Conservation (phyloP, 2,888 invertebrate species). For the Magallana nippona region DNA sequence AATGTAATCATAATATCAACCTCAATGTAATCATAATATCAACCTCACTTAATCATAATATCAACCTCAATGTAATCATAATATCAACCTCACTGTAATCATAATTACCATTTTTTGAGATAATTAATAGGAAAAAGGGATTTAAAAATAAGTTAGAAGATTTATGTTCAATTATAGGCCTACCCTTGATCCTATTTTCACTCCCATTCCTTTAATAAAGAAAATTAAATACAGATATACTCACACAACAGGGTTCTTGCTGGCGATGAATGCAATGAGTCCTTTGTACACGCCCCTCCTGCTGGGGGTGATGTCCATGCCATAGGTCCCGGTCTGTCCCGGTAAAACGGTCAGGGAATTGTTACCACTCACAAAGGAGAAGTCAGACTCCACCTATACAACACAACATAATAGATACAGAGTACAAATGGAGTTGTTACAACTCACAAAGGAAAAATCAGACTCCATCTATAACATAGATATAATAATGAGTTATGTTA, state of each 20-base stretch:
- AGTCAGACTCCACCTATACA: slow-evolving; percentile 77
- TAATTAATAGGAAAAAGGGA: too few relatives aligned
- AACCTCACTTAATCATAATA: too few relatives aligned
- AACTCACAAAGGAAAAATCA: background rate
- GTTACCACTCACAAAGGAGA: slow-evolving; percentile 76
- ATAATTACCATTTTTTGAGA: too few relatives aligned
- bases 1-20: background rate
- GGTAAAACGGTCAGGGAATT: slow-evolving; percentile 74
- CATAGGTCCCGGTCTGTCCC: slow-evolving; percentile 75
- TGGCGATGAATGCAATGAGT: slow-evolving; percentile 77
- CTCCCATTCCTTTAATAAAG: too few relatives aligned
- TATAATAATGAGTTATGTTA: too few relatives aligned
- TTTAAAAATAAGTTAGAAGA: too few relatives aligned
- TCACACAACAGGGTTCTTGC: slow-evolving; percentile 73
- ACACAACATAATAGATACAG: background rate
- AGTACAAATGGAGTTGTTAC: background rate
- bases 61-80: too few relatives aligned
- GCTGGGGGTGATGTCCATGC: slow-evolving; percentile 70
- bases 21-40: too few relatives aligned
- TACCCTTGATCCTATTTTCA: too few relatives aligned
- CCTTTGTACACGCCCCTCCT: slow-evolving; percentile 76
- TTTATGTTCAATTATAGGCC: too few relatives aligned
- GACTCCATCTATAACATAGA: too few relatives aligned
- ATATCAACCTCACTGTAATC: too few relatives aligned
- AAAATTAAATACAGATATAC: slow-evolving; percentile 47